Conservation (phyloP, 2,888 invertebrate species). For the Gastracanthus pulcherrimus region DNA sequence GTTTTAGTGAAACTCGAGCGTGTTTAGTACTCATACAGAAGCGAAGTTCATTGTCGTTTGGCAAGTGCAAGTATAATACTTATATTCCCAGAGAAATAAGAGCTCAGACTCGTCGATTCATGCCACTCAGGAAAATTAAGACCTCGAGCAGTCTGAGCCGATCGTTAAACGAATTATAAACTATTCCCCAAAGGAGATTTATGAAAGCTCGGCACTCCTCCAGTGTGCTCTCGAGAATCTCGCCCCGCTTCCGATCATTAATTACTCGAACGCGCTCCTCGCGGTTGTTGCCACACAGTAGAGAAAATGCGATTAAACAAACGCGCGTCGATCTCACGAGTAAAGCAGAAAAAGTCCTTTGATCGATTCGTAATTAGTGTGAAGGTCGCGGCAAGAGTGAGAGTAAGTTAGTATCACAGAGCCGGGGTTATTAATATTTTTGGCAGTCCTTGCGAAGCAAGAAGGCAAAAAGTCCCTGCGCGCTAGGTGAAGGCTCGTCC, state of each 20-base stretch:
- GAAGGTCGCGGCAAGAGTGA: background rate
- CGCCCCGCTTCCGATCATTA: background rate
- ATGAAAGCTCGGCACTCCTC: background rate
- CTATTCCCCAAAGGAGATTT: conserved; percentile 16
- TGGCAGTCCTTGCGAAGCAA: no score
- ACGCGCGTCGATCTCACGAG: no score
- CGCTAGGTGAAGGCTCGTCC: no score
- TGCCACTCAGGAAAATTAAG: conserved; percentile 11
- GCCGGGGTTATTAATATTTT: background rate
- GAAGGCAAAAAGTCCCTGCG: no score
- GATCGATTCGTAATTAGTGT: conserved; percentile 39
- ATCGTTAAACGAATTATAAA: conserved; percentile 17
- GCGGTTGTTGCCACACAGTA: background rate
- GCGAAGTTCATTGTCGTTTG: no score
- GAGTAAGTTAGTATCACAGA: background rate
- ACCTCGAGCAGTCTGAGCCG: background rate
- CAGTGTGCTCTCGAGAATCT: background rate
- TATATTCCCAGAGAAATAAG: no score
- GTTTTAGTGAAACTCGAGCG: background rate
- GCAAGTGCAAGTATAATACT: no score
- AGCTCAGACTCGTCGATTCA: no score
- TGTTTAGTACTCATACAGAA: background rate
- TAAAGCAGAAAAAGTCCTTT: no score
- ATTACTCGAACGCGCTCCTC: background rate
- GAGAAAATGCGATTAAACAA: background rate